A percentile compares a stretch with the other conserved stretches of the same genome.
phyloP scores from a whole-genome alignment of 2,113 vertebrate species.

The Cercopithecus mona region DNA sequence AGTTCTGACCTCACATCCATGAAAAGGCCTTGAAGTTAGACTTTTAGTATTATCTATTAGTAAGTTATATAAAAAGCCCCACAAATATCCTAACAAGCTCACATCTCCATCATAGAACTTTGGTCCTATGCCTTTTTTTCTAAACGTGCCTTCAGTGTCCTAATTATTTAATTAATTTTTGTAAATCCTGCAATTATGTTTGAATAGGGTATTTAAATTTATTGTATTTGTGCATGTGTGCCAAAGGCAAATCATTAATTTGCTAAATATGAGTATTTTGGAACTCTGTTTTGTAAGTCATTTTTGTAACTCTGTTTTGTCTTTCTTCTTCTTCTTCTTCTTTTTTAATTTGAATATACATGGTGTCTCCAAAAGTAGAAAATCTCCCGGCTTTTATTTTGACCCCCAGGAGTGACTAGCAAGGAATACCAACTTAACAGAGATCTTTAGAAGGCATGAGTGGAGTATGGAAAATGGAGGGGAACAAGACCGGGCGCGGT shows the following conservation, averaged over 20 bases:
- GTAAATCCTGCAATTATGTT: not conserved
- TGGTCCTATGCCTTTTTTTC: not conserved
- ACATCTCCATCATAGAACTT: not conserved
- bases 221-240: not conserved
- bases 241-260: slow-evolving; percentile 8
- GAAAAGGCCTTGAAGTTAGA: not conserved
- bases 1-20: not conserved
- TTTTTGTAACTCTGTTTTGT: not conserved
- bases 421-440: not conserved
- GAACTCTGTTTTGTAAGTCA: not conserved
- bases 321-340: too few species aligned
- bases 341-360: not conserved
- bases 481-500: too few species aligned
- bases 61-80: not conserved
- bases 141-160: not conserved
- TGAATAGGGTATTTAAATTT: not conserved
- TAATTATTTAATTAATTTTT: slow-evolving; percentile 10
- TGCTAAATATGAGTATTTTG: not conserved
- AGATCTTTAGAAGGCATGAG: not conserved
- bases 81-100: not conserved
- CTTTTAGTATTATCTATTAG: not conserved
- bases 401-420: not conserved
- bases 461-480: not conserved
- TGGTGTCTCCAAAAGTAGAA: not conserved
- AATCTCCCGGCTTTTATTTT: not conserved